These are phyloP conservation scores for Crocidura indochinensis DNA, from an alignment of 2,797 vertebrate species.

Conservation along the genomic window DNA sequence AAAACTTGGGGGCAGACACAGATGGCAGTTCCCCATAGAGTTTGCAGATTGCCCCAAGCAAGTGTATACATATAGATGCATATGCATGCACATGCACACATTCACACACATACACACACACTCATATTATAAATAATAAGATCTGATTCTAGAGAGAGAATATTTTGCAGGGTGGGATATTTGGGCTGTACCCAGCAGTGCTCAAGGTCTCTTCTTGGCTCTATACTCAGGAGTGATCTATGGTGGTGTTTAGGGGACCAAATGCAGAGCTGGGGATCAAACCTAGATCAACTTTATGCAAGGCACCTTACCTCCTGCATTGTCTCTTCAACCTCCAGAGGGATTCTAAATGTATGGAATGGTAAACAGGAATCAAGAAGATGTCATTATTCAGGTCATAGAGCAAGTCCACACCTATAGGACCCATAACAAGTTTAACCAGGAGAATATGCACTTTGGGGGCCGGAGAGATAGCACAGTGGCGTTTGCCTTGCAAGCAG, in stretches of 20 bases:
- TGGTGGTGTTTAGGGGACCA: too few relatives aligned
- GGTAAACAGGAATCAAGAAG: neutral
- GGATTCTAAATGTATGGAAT: neutral
- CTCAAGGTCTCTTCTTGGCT: too few relatives aligned
- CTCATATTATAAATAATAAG: neutral
- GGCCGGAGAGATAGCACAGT: too few relatives aligned
- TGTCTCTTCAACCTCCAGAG: neutral
- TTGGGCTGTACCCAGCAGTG: too few relatives aligned
- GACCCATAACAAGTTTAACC: neutral
- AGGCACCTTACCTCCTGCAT: too few relatives aligned
- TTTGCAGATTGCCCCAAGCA: neutral
- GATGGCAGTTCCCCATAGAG: neutral
- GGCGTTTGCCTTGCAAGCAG: too few relatives aligned
- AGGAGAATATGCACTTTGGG: neutral
- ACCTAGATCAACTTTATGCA: too few relatives aligned
- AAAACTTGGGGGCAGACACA: neutral
- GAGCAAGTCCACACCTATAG: neutral
- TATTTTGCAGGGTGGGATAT: too few relatives aligned
- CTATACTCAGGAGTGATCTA: too few relatives aligned
- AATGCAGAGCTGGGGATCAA: too few relatives aligned
- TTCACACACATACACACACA: neutral
- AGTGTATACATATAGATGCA: too few relatives aligned
- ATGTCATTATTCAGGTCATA: neutral
- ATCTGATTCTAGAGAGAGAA: constrained; percentile 56
- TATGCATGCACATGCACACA: neutral